Conservation (phyloP, 2,113 vertebrate species). For the Albula glossodonta region DNA sequence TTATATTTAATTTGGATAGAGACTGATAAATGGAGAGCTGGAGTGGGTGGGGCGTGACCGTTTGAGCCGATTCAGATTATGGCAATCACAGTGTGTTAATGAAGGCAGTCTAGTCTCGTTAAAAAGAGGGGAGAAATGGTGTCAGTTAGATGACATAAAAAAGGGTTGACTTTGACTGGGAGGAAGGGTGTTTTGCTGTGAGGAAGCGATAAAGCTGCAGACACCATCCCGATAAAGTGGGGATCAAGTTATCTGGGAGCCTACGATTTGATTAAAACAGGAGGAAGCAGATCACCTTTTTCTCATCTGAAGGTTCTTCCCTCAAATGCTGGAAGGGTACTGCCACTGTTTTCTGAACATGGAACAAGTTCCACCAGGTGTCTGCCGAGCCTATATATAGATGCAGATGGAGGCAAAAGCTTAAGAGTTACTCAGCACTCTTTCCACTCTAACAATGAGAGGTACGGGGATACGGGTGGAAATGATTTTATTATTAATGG, state of each 20-base stretch:
- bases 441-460: background rate
- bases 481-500: constrained; percentile 2
- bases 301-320: constrained; percentile 13
- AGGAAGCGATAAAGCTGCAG: constrained; percentile 23
- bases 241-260: constrained; percentile 38
- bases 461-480: background rate
- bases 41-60: constrained; percentile 21
- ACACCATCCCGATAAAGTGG: constrained; percentile 33
- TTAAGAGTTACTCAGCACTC: background rate
- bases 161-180: constrained; percentile 40
- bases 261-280: constrained; percentile 49
- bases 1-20: constrained; percentile 34
- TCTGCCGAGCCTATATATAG: background rate
- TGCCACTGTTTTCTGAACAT: constrained; percentile 12
- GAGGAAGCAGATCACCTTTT: constrained; percentile 33
- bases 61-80: constrained; percentile 32
- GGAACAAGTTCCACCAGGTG: background rate
- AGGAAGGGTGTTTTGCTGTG: constrained; percentile 41
- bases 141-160: constrained; percentile 22
- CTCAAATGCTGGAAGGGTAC: constrained; percentile 29
- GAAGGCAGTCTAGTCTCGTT: constrained; percentile 49
- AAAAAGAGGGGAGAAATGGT: constrained; percentile 29
- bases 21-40: constrained; percentile 25
- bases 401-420: background rate
- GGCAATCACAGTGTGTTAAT: constrained; percentile 45